phyloP scores from a whole-genome alignment of 2,113 vertebrate species.

The Egretta garzetta region DNA sequence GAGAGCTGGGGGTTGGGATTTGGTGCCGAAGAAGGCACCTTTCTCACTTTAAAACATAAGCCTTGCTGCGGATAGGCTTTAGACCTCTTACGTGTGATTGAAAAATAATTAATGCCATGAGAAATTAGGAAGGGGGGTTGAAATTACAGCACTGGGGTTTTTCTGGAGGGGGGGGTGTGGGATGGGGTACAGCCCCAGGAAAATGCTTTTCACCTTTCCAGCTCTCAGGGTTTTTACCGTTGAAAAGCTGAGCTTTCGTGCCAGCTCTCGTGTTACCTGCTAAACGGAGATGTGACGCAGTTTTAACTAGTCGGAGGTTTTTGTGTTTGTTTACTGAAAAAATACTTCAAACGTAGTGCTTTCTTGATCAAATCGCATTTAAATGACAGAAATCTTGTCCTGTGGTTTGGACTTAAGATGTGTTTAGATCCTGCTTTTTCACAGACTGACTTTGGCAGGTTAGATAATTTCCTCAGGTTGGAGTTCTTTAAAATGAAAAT shows the following conservation, averaged over 20 bases:
- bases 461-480: neutral
- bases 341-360: fast-evolving
- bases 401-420: neutral
- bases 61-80: neutral
- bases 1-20: neutral
- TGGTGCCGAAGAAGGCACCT: neutral
- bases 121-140: neutral
- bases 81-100: neutral
- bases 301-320: neutral
- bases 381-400: neutral
- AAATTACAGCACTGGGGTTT: neutral
- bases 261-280: neutral
- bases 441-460: neutral
- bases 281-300: neutral
- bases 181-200: neutral
- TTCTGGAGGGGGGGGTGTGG: neutral
- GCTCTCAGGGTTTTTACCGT: fast-evolving
- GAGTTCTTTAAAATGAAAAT: neutral
- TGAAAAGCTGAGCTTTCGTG: neutral
- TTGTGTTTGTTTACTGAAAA: neutral
- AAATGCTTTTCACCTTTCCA: neutral
- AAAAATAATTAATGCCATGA: neutral
- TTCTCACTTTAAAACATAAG: neutral
- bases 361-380: neutral
- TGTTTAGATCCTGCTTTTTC: neutral